Evolutionary conservation across 1,140 invertebrate genomes (phyloP), one percentile per base, ranked within the genome.

Genomic region (Brachionus manjavacas): DNA sequence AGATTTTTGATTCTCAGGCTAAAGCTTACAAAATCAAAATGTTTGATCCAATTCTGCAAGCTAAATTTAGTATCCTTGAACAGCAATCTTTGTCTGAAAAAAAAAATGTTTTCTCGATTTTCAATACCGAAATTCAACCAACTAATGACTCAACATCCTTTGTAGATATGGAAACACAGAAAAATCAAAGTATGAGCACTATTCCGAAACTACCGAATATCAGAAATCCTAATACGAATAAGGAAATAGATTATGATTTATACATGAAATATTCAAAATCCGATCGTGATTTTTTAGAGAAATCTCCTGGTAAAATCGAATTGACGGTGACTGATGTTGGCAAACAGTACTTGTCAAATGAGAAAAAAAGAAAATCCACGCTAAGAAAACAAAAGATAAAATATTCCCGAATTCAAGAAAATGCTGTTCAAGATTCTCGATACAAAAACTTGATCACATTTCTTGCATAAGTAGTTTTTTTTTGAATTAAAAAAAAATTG

Each of bases 221-320:
- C 16, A 49, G 14, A 49, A 76, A 23, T 4, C 23, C 6, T 6
- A 49, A 20, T 25, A 25, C 20, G 11, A 76, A 3, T 49, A 46
- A 76, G 4, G 79, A 80, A 16, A 64, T 55, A 35, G 28, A 43
- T 64, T 55, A 35, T 7, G 41, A 81, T 66, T n/a, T 81, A 9
- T 81, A 81, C n/a, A 28, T 9, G 9, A 60, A 46, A 41, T 81
- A 81, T 68, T 81, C 79, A 6, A 68, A 66, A 23, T 60, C 64
- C 8, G 79, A 81, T 20, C 52, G 64, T 9, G 35, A 81, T 28
- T 81, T 81, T 68, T 43, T 81, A 12, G 64, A 81, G 41, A 81
- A 81, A 60, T 81, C 16, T 39, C 79, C 79, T 8, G 79, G 23
- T 2, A 81, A 81, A 81, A 64, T 81, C 3, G 79, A 81, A 64